Percentiles rank a stretch among this genome's conserved stretches.
phyloP scores from a whole-genome alignment of 35 echinoderm and acorn worm species.

The Patiria miniata region DNA sequence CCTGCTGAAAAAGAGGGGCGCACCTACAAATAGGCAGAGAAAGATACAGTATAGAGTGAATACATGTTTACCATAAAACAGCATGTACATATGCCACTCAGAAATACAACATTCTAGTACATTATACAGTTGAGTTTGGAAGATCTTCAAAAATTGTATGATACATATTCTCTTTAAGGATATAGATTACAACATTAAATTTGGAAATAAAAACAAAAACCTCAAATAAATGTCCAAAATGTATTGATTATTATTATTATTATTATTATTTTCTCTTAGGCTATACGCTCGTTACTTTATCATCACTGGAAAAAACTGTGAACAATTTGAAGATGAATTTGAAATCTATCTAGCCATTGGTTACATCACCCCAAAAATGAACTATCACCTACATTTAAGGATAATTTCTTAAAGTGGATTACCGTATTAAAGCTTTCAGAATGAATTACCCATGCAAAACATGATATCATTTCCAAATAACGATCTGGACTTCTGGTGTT shows the following conservation, averaged over 20 bases:
- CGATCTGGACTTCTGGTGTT: too few relatives aligned
- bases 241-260: too few relatives aligned
- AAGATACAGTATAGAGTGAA: not conserved
- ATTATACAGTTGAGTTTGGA: constrained; percentile 17
- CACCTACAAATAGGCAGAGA: not conserved
- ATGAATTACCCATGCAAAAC: too few relatives aligned
- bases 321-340: not conserved
- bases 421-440: too few relatives aligned
- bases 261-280: not conserved
- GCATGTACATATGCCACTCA: not conserved
- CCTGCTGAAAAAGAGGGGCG: not conserved
- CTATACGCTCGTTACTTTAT: not conserved
- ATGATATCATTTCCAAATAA: too few relatives aligned
- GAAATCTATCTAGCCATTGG: not conserved
- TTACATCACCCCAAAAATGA: not conserved
- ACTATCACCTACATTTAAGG: too few relatives aligned
- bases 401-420: too few relatives aligned
- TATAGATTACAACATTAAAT: constrained; percentile 4
- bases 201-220: constrained; percentile 10
- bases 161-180: not conserved
- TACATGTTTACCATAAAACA: not conserved
- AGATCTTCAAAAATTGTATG: constrained; percentile 16
- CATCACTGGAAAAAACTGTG: not conserved
- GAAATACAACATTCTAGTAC: constrained; percentile 9
- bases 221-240: not conserved